Evolutionary conservation across 1,140 invertebrate species (phyloP), one percentile per base, ranked within the genome.

Genomic region (Drosophila serrata): DNA sequence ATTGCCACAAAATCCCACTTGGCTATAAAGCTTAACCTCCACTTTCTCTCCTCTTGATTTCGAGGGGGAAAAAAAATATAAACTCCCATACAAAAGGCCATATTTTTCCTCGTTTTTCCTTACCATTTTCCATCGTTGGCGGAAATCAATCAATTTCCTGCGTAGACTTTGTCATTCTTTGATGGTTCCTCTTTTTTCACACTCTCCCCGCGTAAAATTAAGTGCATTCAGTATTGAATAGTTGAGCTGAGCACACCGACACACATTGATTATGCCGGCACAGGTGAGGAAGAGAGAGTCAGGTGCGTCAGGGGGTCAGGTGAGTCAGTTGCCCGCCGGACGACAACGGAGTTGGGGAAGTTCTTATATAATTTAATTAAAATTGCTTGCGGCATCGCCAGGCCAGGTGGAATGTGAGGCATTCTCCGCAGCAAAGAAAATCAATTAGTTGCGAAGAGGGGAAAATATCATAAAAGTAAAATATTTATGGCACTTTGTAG

Each of bases 101-200:
- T 72, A 72, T 58, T 72, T 70, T 73, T 72, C 35, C 19, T 22
- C 35, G 29, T 12, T 79, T 59, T 81, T 40, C 59, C 22, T 65
- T 77, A 4, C 43, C 61, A 17, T 53, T 37, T 53, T 48, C 42
- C 58, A 56, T 61, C 43, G 13, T 15, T 27, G 59, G 39, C 72
- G 84, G 84, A 88, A 88, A 88, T 88, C 84, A 88, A 88, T 88
- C 84, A 88, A 88, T 88, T 88, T 88, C 84, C 84, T 88, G 84
- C 76, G 64, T 81, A 88, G 85, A 88, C 84, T 70, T 70, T 65
- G 57, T 69, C 73, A 64, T 75, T 75, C 64, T 42, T 7, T 4
- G 53, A 48, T 40, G 22, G 17, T 19, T 22, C 22, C 31, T 7
- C 33, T 46, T 45, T 78, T 73, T 58, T 70, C 35, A 33, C 49